Evolutionary conservation across 2,797 vertebrate species (phyloP).

Genomic region (Sebastes trivittatus): DNA sequence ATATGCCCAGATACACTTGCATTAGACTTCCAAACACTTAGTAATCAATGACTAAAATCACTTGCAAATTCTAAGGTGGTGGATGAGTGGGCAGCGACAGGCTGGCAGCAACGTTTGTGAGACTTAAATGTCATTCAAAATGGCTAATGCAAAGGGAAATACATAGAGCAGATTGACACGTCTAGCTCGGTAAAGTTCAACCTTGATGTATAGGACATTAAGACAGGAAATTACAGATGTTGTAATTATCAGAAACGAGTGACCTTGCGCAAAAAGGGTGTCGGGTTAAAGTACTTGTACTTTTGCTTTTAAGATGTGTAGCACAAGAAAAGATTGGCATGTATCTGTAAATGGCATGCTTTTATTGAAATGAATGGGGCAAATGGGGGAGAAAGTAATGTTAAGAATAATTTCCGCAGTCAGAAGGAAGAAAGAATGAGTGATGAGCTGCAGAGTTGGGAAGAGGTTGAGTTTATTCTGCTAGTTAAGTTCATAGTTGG

Average conservation of each 20-base stretch:
- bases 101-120: constrained; percentile 77
- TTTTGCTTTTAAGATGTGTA: constrained; percentile 72
- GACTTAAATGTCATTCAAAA: constrained; percentile 87
- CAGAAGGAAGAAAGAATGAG: constrained; percentile 12
- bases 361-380: constrained; percentile 69
- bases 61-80: constrained; percentile 73
- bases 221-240: constrained; percentile 78
- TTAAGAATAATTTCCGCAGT: constrained; percentile 63
- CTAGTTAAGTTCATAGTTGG: constrained; percentile 40
- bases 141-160: constrained; percentile 84
- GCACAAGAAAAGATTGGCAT: constrained; percentile 65
- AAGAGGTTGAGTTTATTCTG: constrained; percentile 27
- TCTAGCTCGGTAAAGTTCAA: constrained; percentile 81
- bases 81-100: constrained; percentile 82
- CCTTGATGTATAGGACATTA: constrained; percentile 82
- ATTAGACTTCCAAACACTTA: constrained; percentile 68
- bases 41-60: constrained; percentile 82
- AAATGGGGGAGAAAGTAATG: constrained; percentile 66
- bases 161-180: constrained; percentile 81
- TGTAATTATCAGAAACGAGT: constrained; percentile 76
- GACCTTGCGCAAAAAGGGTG: constrained; percentile 67
- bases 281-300: constrained; percentile 72
- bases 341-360: constrained; percentile 72
- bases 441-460: constrained; percentile 7
- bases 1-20: constrained; percentile 53